Percentiles rank a stretch among this genome's conserved stretches.
phyloP scores from a whole-genome alignment of 2,113 vertebrate species.

The Empidonax traillii region DNA sequence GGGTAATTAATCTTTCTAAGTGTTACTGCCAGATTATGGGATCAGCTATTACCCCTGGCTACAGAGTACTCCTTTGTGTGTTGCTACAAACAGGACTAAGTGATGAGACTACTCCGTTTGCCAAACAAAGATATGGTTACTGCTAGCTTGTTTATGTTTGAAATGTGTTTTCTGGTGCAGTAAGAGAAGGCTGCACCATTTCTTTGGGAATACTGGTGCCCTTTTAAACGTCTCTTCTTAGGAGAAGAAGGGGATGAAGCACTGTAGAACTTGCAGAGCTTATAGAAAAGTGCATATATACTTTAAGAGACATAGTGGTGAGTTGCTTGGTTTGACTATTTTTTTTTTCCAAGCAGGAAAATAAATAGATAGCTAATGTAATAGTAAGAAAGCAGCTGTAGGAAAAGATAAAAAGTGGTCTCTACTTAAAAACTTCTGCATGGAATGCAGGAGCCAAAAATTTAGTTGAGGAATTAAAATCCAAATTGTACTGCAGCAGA shows the following conservation, averaged over 20 bases:
- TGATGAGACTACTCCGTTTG: conserved; percentile 72
- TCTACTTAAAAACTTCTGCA: conserved; percentile 18
- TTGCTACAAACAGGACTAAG: conserved; percentile 70
- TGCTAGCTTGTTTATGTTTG: conserved; percentile 67
- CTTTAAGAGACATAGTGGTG: conserved; percentile 25
- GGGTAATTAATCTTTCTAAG: conserved; percentile 83
- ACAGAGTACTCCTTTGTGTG: conserved; percentile 74
- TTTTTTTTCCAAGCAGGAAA: background rate
- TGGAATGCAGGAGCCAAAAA: conserved; percentile 3
- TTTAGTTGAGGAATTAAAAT: conserved; percentile 38
- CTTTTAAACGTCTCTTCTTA: conserved; percentile 45
- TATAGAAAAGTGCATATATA: background rate
- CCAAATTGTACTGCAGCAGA: background rate
- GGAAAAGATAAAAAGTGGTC: conserved; percentile 40
- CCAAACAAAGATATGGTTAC: conserved; percentile 71
- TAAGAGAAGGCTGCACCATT: conserved; percentile 35
- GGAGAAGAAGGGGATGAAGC: conserved; percentile 13
- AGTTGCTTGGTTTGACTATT: background rate
- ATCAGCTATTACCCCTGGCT: conserved; percentile 80
- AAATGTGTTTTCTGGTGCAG: conserved; percentile 49
- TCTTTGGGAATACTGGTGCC: conserved; percentile 40
- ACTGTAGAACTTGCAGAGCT: background rate
- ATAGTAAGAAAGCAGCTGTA: conserved; percentile 42
- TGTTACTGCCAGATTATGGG: conserved; percentile 80
- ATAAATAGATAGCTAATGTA: conserved; percentile 37